Evolutionary conservation across 2,797 vertebrate species (phyloP), one percentile per base, ranked within the genome.

Genomic region (Martes flavigula): DNA sequence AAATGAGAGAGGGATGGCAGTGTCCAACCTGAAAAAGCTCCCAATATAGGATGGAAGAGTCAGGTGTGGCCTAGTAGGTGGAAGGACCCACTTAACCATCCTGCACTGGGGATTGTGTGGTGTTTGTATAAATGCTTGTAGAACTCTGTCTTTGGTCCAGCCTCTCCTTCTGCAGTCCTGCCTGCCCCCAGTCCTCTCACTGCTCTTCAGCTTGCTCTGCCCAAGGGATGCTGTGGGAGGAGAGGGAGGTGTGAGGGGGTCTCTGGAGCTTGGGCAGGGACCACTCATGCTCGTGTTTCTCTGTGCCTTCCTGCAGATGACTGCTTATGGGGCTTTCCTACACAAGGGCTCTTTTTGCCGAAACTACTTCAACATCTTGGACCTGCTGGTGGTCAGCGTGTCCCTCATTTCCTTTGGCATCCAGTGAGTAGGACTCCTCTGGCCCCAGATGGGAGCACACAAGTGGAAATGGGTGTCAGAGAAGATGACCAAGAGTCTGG

Each of bases 341-440:
- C 99, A 99, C 98, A 99, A 99, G 98, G 99, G 99, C 96, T 99
- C 99, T 92, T 99, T 99, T 98, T 99, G 99, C 98, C 99, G 99
- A 95, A 99, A 99, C 98, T 99, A 99, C 98, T 99, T 99, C 99
- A 99, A 99, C 99, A 99, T 99, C 98, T 97, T 99, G 97, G 99
- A 99, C 98, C 99, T 99, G 98, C 99, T 99, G 98, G 99, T 99
- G 98, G 99, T 99, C 99, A 99, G 99, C 88, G 99, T 99, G 97
- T 99, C 99, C 66, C 99, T 99, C 99, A 99, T 99, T 99, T 99
- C 99, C 95, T 99, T 99, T 96, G 99, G 99, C 97, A 99, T 99
- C 98, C 99, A 99, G 99, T 99, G 98, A 99, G 99, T 99, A 97
- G 96, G 60, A 66, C 82, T 0, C 98, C 94, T 94, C 84, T 35